Conservation (phyloP, 1,140 invertebrate genomes). For the Dolichoris vasculosae region DNA sequence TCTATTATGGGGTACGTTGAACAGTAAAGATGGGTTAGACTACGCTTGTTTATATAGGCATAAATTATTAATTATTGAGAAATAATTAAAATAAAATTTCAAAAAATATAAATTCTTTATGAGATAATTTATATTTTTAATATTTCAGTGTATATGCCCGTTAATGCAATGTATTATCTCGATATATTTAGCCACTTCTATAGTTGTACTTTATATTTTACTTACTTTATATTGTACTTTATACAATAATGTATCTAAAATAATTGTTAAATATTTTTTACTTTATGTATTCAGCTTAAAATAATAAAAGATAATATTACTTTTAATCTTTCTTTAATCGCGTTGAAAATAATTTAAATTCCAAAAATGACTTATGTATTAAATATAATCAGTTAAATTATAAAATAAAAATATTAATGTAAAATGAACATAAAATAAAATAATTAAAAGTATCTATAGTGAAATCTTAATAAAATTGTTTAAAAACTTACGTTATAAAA, state of each 20-base stretch:
- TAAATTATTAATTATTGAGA: not conserved
- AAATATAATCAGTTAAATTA: not conserved
- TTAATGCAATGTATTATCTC: not conserved
- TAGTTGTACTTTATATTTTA: no score
- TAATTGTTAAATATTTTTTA: conserved; percentile 7
- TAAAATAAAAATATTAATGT: not conserved
- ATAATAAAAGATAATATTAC: not conserved
- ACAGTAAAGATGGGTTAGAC: not conserved
- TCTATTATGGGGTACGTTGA: not conserved
- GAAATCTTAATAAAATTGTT: no score
- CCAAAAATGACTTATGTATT: not conserved
- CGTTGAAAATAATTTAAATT: not conserved
- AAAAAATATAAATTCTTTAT: not conserved
- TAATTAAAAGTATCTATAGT: no score
- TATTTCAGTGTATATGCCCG: not conserved
- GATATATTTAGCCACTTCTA: not conserved
- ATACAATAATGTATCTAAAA: not conserved
- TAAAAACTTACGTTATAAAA: no score
- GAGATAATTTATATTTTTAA: not conserved
- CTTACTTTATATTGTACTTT: no score
- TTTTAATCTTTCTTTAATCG: not conserved
- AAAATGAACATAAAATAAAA: not conserved
- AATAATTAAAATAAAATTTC: conserved; percentile 1
- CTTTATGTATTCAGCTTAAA: not conserved
- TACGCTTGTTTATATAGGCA: not conserved